phyloP scores from a whole-genome alignment of 2,113 vertebrate species.

The Psittacus erithacus region DNA sequence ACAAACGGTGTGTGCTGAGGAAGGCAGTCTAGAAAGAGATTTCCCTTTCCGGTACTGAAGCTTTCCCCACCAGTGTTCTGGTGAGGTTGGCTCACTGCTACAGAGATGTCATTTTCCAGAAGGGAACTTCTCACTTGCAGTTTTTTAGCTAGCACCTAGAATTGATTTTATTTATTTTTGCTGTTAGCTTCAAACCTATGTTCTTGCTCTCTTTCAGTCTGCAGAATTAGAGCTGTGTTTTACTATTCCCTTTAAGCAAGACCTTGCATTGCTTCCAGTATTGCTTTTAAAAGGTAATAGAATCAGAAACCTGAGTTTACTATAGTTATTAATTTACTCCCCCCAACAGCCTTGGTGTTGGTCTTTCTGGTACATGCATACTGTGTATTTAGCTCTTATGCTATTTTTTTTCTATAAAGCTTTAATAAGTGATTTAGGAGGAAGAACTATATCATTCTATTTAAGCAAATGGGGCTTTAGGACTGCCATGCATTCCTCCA shows the following conservation, averaged over 20 bases:
- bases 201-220: background rate
- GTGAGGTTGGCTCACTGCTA: background rate
- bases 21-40: background rate
- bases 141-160: background rate
- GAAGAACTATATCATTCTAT: constrained; percentile 7
- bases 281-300: background rate
- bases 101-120: background rate
- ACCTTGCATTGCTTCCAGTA: background rate
- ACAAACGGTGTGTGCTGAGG: background rate
- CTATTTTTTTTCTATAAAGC: constrained; percentile 5
- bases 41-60: background rate
- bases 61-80: background rate
- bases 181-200: background rate
- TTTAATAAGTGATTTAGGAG: constrained; percentile 2
- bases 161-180: background rate
- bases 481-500: background rate
- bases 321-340: background rate
- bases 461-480: constrained; percentile 56
- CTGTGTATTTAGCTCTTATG: background rate
- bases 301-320: background rate
- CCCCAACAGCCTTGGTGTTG: background rate
- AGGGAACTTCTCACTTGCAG: background rate
- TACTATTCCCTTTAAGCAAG: background rate
- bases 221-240: background rate
- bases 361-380: background rate